Conservation (phyloP, 2,113 vertebrate genomes). For the Gorsachius goisagi region DNA sequence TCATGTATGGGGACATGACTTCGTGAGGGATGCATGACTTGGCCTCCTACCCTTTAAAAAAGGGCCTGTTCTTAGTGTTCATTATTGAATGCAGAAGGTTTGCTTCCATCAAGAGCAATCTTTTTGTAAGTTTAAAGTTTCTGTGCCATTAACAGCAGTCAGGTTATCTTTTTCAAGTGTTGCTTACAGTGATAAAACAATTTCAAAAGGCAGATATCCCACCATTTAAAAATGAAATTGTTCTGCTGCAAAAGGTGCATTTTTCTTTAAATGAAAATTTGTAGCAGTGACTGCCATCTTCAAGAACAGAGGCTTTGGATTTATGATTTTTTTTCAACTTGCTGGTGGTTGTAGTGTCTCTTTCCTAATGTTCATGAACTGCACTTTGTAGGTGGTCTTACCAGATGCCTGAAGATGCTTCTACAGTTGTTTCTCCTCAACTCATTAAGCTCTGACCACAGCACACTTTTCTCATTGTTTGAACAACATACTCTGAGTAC, state of each 20-base stretch:
- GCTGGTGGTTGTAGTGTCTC: neutral
- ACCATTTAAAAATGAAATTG: neutral
- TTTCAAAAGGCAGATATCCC: neutral
- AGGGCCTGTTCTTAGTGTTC: neutral
- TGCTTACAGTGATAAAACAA: neutral
- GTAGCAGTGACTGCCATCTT: neutral
- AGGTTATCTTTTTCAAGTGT: neutral
- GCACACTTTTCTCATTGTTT: neutral
- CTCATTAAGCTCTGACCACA: neutral
- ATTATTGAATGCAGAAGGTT: neutral
- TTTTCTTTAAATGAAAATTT: neutral
- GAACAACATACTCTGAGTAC: neutral
- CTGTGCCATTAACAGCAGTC: neutral
- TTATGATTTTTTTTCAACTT: neutral
- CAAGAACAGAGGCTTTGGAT: neutral
- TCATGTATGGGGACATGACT: neutral
- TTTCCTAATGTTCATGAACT: neutral
- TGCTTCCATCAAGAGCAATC: fast-evolving
- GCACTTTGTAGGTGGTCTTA: neutral
- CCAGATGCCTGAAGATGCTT: neutral
- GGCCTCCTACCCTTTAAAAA: neutral
- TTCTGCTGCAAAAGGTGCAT: neutral
- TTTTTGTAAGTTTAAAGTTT: neutral
- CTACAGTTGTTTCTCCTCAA: neutral
- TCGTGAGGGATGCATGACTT: neutral